These are phyloP conservation scores for Epinotia demarniana DNA, from an alignment of 2,888 invertebrate genomes.

Conservation along the genomic window DNA sequence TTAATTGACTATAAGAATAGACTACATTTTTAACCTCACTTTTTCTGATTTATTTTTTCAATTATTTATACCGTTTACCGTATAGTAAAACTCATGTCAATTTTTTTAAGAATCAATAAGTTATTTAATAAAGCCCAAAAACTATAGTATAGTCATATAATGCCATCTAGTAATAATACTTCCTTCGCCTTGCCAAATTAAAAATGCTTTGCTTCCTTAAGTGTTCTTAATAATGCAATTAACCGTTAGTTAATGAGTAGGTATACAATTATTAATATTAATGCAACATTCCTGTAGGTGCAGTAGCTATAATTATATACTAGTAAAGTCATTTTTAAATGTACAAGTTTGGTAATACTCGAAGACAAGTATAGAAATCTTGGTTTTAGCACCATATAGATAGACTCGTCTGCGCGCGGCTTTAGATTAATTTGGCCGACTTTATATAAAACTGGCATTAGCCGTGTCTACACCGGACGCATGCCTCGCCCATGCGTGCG, in stretches of 20 bases:
- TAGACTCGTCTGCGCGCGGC: too few species aligned
- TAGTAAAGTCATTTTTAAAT: neutral
- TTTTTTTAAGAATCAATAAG: neutral
- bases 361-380: neutral
- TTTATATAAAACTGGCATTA: too few species aligned
- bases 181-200: conserved; percentile 36
- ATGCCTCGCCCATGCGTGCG: too few species aligned
- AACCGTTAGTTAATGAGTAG: conserved; percentile 10
- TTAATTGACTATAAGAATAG: too few species aligned
- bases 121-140: neutral
- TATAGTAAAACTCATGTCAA: neutral
- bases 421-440: too few species aligned
- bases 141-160: conserved; percentile 2
- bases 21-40: too few species aligned
- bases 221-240: conserved; percentile 36
- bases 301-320: neutral
- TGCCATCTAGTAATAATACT: conserved; percentile 31
- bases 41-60: too few species aligned
- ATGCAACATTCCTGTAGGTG: conserved; percentile 2
- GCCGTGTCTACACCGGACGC: too few species aligned
- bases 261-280: neutral
- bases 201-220: conserved; percentile 33
- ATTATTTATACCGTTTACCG: neutral
- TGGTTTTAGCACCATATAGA: neutral
- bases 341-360: conserved; percentile 5